phyloP scores from a whole-genome alignment of 2,113 vertebrate genomes.

The Myotis yumanensis region DNA sequence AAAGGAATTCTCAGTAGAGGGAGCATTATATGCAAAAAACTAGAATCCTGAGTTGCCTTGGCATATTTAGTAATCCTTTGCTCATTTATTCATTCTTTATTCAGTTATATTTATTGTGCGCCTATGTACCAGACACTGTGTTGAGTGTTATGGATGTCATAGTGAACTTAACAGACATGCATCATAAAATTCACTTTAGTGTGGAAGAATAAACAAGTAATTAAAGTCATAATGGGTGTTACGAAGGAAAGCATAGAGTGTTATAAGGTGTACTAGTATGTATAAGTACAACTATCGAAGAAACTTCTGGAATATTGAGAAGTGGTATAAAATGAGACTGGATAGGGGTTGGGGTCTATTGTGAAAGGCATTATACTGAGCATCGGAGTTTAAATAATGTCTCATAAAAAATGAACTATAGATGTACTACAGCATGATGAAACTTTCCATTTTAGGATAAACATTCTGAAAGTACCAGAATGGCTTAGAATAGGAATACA shows the following conservation, averaged over 20 bases:
- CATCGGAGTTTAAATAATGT: background rate
- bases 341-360: background rate
- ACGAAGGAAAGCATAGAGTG: background rate
- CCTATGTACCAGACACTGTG: background rate
- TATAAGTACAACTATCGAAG: background rate
- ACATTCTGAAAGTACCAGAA: background rate
- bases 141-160: background rate
- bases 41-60: background rate
- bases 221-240: conserved; percentile 12
- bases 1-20: background rate
- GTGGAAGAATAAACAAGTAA: conserved; percentile 9
- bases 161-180: background rate
- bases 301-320: background rate
- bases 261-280: background rate
- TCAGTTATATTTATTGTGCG: background rate
- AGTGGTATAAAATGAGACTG: background rate
- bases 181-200: conserved; percentile 31
- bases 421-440: background rate
- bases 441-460: background rate
- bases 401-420: background rate
- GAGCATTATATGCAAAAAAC: background rate
- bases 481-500: background rate
- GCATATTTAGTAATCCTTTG: background rate
- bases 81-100: conserved; percentile 1
- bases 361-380: background rate